These are phyloP conservation scores for Pangasius mekongensis DNA, from an alignment of 2,797 vertebrate genomes.

Conservation along the genomic window DNA sequence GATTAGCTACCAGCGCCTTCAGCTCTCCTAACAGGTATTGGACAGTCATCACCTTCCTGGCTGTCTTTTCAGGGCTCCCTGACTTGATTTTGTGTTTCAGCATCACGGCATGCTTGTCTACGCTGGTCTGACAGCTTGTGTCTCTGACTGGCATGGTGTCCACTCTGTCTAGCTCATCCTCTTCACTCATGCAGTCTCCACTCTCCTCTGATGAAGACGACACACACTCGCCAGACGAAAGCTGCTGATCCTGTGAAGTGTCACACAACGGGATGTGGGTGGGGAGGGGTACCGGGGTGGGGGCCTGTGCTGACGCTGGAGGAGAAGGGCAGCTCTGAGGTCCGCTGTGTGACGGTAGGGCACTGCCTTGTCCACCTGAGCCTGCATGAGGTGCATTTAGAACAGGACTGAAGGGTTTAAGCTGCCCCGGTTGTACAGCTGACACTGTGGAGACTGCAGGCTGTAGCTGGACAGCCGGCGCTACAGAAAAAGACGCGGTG, in stretches of 20 bases:
- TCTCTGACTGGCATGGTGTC: slow-evolving; percentile 68
- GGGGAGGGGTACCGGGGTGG: neutral
- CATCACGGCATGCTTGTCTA: slow-evolving; percentile 16
- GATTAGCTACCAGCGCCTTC: slow-evolving; percentile 65
- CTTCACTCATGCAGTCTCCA: slow-evolving; percentile 39
- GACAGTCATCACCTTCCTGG: slow-evolving; percentile 71
- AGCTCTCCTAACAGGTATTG: slow-evolving; percentile 84
- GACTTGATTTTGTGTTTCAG: slow-evolving; percentile 9
- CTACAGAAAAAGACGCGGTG: neutral
- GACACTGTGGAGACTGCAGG: neutral
- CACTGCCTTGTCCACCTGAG: neutral
- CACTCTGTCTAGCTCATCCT: slow-evolving; percentile 54
- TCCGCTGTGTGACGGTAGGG: neutral
- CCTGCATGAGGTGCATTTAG: slow-evolving; percentile 17
- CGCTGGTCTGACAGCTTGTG: slow-evolving; percentile 61
- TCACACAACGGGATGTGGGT: slow-evolving; percentile 58
- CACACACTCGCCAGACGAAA: slow-evolving; percentile 28
- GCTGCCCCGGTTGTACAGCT: neutral
- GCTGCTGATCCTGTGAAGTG: slow-evolving; percentile 29
- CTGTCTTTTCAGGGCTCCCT: slow-evolving; percentile 58
- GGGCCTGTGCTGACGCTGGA: neutral
- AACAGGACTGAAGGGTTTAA: slow-evolving; percentile 18
- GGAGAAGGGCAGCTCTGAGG: neutral
- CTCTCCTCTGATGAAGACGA: slow-evolving; percentile 34
- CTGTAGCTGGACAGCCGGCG: slow-evolving; percentile 21